Conservation (phyloP, 2,797 vertebrate genomes). For the Ictinia mississippiensis region DNA sequence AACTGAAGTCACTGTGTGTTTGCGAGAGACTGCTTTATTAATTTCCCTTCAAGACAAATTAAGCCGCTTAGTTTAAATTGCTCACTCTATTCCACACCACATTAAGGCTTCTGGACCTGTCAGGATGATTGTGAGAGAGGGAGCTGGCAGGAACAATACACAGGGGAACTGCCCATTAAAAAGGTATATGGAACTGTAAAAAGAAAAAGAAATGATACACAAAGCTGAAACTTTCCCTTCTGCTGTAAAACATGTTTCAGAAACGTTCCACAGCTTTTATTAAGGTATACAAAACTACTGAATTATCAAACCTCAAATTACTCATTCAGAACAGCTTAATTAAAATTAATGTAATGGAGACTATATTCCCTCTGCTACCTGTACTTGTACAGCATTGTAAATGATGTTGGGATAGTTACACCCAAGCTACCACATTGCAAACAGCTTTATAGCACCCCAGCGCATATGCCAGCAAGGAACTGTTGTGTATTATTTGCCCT, state of each 20-base stretch:
- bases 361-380: conserved; percentile 12
- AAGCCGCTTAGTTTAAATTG: conserved; percentile 56
- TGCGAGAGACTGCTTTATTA: conserved; percentile 19
- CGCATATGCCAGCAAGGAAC: not conserved
- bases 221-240: conserved; percentile 14
- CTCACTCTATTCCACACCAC: conserved; percentile 36
- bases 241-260: not conserved
- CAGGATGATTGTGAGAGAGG: conserved; percentile 5
- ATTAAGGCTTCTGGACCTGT: conserved; percentile 43
- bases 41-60: conserved; percentile 63
- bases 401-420: not conserved
- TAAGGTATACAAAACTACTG: not conserved
- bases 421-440: not conserved
- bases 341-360: conserved; percentile 38
- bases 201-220: not conserved
- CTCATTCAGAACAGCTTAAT: conserved; percentile 45
- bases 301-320: conserved; percentile 6
- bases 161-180: not conserved
- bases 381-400: not conserved
- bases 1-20: not conserved
- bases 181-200: not conserved
- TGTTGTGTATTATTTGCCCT: not conserved
- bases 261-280: not conserved
- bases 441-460: not conserved
- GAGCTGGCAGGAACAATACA: conserved; percentile 3